These are phyloP conservation scores for Balaeniceps rex DNA, from an alignment of 2,113 vertebrate species.

Conservation along the genomic window DNA sequence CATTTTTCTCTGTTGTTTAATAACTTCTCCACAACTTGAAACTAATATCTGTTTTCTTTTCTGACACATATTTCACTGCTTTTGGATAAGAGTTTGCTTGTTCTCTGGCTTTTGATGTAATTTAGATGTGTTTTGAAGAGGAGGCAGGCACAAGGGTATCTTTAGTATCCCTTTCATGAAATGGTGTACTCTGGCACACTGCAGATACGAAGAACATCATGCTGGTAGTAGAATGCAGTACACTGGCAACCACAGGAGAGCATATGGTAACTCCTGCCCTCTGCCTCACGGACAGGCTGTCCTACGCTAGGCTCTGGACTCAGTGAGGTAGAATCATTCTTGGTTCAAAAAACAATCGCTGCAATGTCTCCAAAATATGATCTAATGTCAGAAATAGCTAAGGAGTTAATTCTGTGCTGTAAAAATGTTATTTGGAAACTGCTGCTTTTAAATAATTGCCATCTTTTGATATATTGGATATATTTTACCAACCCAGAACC, in stretches of 20 bases:
- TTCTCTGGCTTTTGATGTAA: neutral
- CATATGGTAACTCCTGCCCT: neutral
- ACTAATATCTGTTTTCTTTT: neutral
- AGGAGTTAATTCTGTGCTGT: neutral
- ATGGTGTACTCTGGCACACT: neutral
- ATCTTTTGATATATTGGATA: neutral
- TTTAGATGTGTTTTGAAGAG: neutral
- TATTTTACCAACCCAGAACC: neutral
- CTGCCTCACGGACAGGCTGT: neutral
- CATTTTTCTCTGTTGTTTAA: neutral
- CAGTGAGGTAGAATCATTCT: neutral
- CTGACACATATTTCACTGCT: neutral
- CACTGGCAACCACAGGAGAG: neutral
- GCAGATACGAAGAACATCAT: neutral
- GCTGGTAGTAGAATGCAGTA: neutral
- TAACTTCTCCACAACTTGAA: neutral
- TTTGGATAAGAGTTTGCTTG: neutral
- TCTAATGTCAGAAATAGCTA: neutral
- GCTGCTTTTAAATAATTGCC: conserved; percentile 15
- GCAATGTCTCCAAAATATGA: neutral
- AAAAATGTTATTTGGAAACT: neutral
- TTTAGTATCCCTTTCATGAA: neutral
- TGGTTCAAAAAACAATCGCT: neutral
- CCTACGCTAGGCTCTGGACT: neutral
- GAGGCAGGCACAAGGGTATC: neutral